Conservation (phyloP, 2,888 invertebrate genomes). For the Aplocera efformata region DNA sequence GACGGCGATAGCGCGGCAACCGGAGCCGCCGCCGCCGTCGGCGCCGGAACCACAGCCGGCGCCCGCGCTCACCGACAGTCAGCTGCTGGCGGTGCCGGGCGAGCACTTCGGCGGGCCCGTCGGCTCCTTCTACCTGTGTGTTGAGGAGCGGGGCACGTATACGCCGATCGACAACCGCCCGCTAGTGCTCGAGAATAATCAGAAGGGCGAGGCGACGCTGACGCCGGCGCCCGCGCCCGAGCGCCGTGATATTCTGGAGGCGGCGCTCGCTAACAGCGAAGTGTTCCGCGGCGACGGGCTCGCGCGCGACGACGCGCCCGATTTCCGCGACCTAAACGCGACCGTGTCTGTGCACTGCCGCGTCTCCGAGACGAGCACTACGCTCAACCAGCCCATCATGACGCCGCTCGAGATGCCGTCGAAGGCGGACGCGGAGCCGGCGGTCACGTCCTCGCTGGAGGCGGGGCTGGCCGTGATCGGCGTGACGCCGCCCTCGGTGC, state of each 20-base stretch:
- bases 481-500: conserved; percentile 78
- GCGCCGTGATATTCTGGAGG: conserved; percentile 87
- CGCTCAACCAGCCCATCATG: conserved; percentile 90
- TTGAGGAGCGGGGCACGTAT: conserved; percentile 85
- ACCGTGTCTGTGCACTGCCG: conserved; percentile 78
- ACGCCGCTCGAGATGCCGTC: conserved; percentile 87
- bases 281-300: conserved; percentile 81
- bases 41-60: conserved; percentile 30
- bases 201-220: conserved; percentile 64
- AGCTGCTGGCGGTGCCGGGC: conserved; percentile 86
- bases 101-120: conserved; percentile 86
- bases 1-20: conserved; percentile 64
- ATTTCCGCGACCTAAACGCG: conserved; percentile 81
- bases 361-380: conserved; percentile 87
- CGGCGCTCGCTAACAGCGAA: conserved; percentile 87
- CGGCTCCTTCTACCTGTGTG: conserved; percentile 86
- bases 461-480: conserved; percentile 81
- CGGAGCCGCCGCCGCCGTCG: conserved; percentile 33
- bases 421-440: conserved; percentile 57
- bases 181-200: conserved; percentile 75
- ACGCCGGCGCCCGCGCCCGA: conserved; percentile 58
- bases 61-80: conserved; percentile 72
- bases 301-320: conserved; percentile 79
- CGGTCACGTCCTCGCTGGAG: conserved; percentile 64
- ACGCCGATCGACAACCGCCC: conserved; percentile 87